Evolutionary conservation across 2,888 invertebrate species (phyloP), one percentile per base, ranked within the genome.

Genomic region (Drosophila pseudotakahashii): DNA sequence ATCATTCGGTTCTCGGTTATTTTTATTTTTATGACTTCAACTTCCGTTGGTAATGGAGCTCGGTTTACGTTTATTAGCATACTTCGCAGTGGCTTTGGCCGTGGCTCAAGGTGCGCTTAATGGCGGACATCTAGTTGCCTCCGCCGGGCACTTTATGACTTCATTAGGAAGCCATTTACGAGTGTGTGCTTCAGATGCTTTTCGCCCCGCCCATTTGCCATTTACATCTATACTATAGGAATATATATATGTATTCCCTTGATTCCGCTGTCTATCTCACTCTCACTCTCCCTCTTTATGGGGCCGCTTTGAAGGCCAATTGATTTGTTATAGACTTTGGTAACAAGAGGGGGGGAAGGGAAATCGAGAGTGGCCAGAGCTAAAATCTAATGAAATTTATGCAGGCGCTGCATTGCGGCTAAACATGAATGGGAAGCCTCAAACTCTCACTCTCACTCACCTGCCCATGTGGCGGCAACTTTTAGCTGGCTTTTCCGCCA

Each of bases 321-420:
- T 82, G 82, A 82, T 87, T 84, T 78, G 74, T 60, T 79, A 81
- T 78, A 73, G 76, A 75, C 79, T 73, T 75, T 75, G 66, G 66
- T 34, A 60, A 44, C 70, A 73, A 62, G 44, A 16, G 60, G 45
- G 13, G 5, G n/a, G n/a, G n/a, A n/a, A n/a, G n/a, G n/a, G 6
- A 30, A 10, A 14, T 23, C 19, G 34, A 13, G 51, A 52, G 45
- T 44, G 58, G 82, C 73, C 61, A 54, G 39, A 71, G 86, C 83
- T 78, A 81, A 87, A 82, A 81, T 87, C 81, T 82, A 82, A 82
- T 82, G 87, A 82, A 87, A 82, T 82, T 82, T 87, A 82, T 82
- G 84, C 82, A 87, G 79, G 77, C 79, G 87, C 87, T 84, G 82
- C 82, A 82, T 68, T 82, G 82, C 87, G 81, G 82, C 64, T 78